phyloP scores from a whole-genome alignment of 2,888 invertebrate species.

The Exocentrus adspersus region DNA sequence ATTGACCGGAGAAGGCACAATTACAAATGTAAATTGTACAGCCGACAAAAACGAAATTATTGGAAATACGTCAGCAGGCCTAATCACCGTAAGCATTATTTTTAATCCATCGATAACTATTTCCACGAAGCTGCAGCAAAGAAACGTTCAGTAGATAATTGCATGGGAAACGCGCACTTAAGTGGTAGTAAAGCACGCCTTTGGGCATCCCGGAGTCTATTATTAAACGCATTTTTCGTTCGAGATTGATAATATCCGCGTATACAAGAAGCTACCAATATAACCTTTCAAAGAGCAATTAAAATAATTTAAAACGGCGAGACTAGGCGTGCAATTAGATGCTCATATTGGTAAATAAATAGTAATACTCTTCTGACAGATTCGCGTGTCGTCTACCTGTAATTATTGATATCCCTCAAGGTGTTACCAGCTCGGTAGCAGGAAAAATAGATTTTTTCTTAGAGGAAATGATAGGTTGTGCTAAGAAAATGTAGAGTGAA shows the following conservation, averaged over 20 bases:
- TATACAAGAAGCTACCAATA: slow-evolving; percentile 15
- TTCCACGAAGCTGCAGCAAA: slow-evolving; percentile 7
- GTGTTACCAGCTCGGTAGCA: background rate
- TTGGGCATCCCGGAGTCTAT: slow-evolving; percentile 5
- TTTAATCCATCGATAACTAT: slow-evolving; percentile 6
- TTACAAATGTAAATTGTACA: background rate
- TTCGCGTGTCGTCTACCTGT: slow-evolving; percentile 5
- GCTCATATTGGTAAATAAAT: slow-evolving; percentile 14
- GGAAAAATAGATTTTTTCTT: background rate
- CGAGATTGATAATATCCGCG: slow-evolving; percentile 17
- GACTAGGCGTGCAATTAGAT: slow-evolving; percentile 7
- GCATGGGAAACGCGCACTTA: slow-evolving; percentile 10
- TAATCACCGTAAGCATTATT: slow-evolving; percentile 12
- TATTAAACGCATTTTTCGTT: slow-evolving; percentile 17
- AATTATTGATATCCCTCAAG: slow-evolving; percentile 6
- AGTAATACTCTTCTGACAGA: slow-evolving; percentile 11
- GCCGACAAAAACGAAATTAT: background rate
- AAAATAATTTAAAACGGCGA: slow-evolving; percentile 18
- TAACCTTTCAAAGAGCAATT: slow-evolving; percentile 20
- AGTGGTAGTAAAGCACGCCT: slow-evolving; percentile 21
- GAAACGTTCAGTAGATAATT: slow-evolving; percentile 10
- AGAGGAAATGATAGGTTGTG: background rate
- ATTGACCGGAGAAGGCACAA: too few relatives aligned
- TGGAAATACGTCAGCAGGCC: background rate
- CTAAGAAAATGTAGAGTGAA: slow-evolving; percentile 4